Evolutionary conservation across 1,140 invertebrate genomes (phyloP).

Genomic region (Drosophila tristis): DNA sequence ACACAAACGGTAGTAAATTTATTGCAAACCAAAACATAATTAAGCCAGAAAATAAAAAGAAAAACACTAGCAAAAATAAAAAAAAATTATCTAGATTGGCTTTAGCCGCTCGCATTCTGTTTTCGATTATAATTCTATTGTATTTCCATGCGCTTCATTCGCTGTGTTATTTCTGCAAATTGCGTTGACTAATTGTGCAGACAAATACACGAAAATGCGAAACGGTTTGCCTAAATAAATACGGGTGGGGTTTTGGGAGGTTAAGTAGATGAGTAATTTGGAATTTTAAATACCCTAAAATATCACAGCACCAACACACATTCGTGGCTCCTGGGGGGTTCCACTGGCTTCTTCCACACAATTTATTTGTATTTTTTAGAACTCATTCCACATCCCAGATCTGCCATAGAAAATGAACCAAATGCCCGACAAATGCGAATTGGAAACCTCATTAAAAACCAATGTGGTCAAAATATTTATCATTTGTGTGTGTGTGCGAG

Average conservation of each 20-base stretch:
- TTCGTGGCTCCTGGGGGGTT: too few species aligned
- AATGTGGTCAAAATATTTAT: conserved; percentile 80
- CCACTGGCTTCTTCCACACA: too few species aligned
- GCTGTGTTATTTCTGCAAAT: conserved; percentile 58
- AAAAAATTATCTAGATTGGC: conserved; percentile 64
- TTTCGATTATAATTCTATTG: conserved; percentile 20
- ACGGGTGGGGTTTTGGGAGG: not conserved
- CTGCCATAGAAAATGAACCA: conserved; percentile 33
- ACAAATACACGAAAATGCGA: conserved; percentile 36
- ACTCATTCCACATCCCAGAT: not conserved
- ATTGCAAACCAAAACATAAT: conserved; percentile 63
- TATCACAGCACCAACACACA: too few species aligned
- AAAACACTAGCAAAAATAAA: conserved; percentile 25
- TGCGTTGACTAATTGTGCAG: conserved; percentile 67
- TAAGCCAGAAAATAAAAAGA: conserved; percentile 60
- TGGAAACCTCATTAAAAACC: conserved; percentile 77
- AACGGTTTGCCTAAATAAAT: conserved; percentile 32
- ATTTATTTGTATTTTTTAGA: too few species aligned
- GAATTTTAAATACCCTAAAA: conserved; percentile 18
- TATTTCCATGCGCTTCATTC: conserved; percentile 30
- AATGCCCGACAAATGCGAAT: conserved; percentile 26
- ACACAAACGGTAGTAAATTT: conserved; percentile 56
- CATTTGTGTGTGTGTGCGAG: conserved; percentile 40
- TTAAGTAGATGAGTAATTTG: not conserved
- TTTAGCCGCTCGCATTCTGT: conserved; percentile 7